phyloP scores from a whole-genome alignment of 2,888 invertebrate species.

The Drosophila greeni region DNA sequence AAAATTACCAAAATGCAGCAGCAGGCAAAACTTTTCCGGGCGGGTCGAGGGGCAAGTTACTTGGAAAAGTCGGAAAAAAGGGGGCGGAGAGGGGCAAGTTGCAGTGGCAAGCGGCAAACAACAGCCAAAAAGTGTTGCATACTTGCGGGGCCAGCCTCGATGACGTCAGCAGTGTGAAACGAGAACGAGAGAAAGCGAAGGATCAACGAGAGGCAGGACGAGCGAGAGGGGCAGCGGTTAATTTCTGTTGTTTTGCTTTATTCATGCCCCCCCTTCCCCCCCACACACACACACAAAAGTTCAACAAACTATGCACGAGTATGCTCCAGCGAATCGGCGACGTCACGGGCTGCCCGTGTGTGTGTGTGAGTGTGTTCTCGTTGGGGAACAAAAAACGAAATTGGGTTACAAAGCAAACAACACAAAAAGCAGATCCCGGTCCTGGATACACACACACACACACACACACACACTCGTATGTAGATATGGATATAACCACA shows the following conservation, averaged over 20 bases:
- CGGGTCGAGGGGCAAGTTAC: conserved; percentile 3
- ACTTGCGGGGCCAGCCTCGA: conserved; percentile 56
- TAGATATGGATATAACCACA: conserved; percentile 10
- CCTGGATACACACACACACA: conserved; percentile 22
- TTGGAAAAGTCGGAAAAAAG: conserved; percentile 10
- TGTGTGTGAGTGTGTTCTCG: conserved; percentile 1
- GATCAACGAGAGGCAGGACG: background rate
- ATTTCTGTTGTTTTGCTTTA: conserved; percentile 48
- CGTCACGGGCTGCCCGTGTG: conserved; percentile 16
- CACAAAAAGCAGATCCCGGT: conserved; percentile 45
- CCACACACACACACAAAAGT: conserved; percentile 60
- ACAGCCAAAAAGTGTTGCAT: conserved; percentile 56
- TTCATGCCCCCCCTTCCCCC: conserved; percentile 41
- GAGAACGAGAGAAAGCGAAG: conserved; percentile 12
- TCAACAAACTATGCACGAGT: conserved; percentile 67
- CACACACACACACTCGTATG: background rate
- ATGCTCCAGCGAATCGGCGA: conserved; percentile 34
- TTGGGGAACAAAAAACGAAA: conserved; percentile 35
- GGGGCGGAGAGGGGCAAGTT: background rate
- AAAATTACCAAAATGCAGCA: background rate
- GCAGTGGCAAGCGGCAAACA: conserved; percentile 5
- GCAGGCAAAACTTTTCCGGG: background rate
- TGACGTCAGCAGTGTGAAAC: conserved; percentile 54
- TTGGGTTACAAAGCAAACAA: conserved; percentile 63
- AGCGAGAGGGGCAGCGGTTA: conserved; percentile 47